These are phyloP conservation scores for Poeciliopsis turneri DNA, from an alignment of 2,797 vertebrate species.

Conservation along the genomic window DNA sequence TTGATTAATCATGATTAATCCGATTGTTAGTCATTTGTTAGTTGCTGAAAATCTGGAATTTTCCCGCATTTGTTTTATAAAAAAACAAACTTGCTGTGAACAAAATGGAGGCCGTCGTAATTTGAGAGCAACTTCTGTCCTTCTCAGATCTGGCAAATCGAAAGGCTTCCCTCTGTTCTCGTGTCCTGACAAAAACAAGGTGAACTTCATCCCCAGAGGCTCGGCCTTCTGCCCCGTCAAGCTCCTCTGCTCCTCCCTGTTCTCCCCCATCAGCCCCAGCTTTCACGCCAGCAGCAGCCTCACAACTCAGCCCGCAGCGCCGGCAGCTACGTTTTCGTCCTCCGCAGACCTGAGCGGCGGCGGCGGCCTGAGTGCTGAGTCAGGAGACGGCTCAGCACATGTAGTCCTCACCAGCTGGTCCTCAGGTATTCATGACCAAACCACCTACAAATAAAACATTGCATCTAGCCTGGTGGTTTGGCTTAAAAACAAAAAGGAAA, in stretches of 20 bases:
- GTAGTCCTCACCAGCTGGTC: conserved; percentile 70
- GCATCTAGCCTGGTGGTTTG: conserved; percentile 31
- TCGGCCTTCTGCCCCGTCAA: conserved; percentile 98
- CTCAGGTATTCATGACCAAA: conserved; percentile 63
- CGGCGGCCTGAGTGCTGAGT: conserved; percentile 53
- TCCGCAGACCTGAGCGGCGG: conserved; percentile 64
- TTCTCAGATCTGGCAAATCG: conserved; percentile 87
- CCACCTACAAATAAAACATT: conserved; percentile 25
- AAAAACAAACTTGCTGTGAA: neutral
- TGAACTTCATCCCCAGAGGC: conserved; percentile 96
- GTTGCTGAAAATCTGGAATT: neutral
- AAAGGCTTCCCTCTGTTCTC: conserved; percentile 94
- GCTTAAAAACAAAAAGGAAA: conserved; percentile 19
- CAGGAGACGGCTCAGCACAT: conserved; percentile 71
- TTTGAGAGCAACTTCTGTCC: neutral
- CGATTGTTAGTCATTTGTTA: neutral
- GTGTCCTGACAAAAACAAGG: conserved; percentile 98
- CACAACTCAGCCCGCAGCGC: conserved; percentile 76
- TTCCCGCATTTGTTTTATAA: neutral
- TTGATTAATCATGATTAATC: no score
- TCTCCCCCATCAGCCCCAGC: conserved; percentile 68
- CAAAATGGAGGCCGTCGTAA: neutral
- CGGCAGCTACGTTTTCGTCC: conserved; percentile 81
- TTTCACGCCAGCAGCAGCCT: conserved; percentile 69
- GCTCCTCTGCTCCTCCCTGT: conserved; percentile 89